Base-by-base conservation (phyloP, 2,888 invertebrate species). In the Lypha dubia region DNA sequence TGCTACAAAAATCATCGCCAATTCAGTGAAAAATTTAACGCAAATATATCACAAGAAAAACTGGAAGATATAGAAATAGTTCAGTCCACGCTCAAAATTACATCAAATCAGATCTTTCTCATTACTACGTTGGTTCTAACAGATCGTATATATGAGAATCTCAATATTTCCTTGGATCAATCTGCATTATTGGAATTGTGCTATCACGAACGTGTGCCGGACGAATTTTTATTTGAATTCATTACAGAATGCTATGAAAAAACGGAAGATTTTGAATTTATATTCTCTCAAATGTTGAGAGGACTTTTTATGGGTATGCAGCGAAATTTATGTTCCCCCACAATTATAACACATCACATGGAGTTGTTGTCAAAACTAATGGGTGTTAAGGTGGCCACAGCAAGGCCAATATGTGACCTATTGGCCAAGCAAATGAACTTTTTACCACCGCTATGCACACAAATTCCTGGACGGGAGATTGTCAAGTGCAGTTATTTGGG, bases 401-500 rank as follows among this genome's bases (percentile, higher is more conserved):
- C 93, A n/a, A 94, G 98, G 4, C 98, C 98, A 0, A 94, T 98
- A 79, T 96, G 96, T 88, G 93, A 94, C 86, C 90, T 96, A 5
- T 93, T 95, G 67, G 93, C 94, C 0, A 93, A 93, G 84, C 94
- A 95, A 91, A 92, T 94, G 3, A 96, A 97, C 90, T 97, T 96
- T 92, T 90, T 94, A 80, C 97, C 97, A 0, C 94, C 94, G 11
- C 92, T 95, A 1, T 94, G 96, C 87, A 96, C 96, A 1, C 94
- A 95, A 1, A 96, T 96, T 7, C 94, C 94, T 0, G 99, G 99
- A 0, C 94, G 98, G 53, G 99, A 99, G 92, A 94, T 98, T 79
- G 95, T 97, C 0, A 94, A 95, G 70, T 95, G 96, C 62, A 96
- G 97, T 77, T 97, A 95, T 90, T 94, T 99, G 8, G 98, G 98